Evolutionary conservation across 2,797 vertebrate species (phyloP), one percentile per base, ranked within the genome.

Genomic region (Triplophysa yarkandensis): DNA sequence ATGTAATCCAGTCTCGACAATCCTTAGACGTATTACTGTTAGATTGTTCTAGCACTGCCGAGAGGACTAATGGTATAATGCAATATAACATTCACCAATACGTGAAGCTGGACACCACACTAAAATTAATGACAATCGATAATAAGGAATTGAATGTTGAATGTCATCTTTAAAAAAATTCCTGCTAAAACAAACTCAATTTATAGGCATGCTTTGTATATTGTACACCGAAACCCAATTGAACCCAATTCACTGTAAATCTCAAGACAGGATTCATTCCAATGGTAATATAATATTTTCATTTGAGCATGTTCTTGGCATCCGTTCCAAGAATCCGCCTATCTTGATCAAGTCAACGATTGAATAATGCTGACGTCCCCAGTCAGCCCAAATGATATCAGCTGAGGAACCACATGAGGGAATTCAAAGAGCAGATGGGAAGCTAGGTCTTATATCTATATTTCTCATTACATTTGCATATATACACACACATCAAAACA

Each of bases 1-100:
- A 79, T 81, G 68, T 74, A 77, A 79, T 80, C 79, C 82, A 84
- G 82, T 85, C 85, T 67, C 67, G 50, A 67, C 55, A 74, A 72
- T 72, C 67, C 50, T 28, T 57, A 69, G 44, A 63, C 14, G 14
- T 77, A 85, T 88, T 87, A 81, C 76, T 13, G 62, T 83, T 87
- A 85, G 79, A 79, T 82, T 78, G 68, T 73, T 82, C 68, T 60
- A 80, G 61, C 36, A 1, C 27, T 57, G 14, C 54, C 62, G 52
- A 61, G 30, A 72, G 44, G 10, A 39, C n/a, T n/a, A n/a, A n/a
- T n/a, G n/a, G n/a, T n/a, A n/a, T n/a, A n/a, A 9, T 13, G 11
- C 34, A 36, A 9, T 11, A 10, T 36, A 39, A 14, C 36, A 39
- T 39, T 39, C 1, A 39, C 11, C 36, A 30, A 48, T 57, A 74